Conservation (phyloP, 2,113 vertebrate genomes). For the Tragelaphus strepsiceros region DNA sequence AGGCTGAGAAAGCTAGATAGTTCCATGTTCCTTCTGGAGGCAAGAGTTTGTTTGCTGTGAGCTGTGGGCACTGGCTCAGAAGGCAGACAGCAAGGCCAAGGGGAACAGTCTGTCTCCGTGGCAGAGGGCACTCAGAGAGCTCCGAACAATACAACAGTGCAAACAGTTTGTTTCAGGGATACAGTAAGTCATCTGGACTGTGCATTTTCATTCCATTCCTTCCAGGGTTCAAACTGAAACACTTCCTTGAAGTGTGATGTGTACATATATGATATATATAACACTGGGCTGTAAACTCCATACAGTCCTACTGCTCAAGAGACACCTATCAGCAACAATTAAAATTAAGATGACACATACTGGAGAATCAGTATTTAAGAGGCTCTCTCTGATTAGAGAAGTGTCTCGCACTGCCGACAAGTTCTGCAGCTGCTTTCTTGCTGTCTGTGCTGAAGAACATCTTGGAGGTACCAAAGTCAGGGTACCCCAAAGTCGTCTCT, state of each 20-base stretch:
- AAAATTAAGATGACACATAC: not conserved
- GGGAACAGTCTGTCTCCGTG: not conserved
- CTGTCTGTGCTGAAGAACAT: constrained; percentile 36
- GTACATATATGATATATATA: not conserved
- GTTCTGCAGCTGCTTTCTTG: constrained; percentile 35
- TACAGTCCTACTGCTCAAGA: not conserved
- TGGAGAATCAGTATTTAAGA: not conserved
- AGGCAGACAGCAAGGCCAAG: constrained; percentile 34
- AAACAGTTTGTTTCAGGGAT: not conserved
- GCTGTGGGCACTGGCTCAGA: not conserved
- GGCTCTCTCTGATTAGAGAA: not conserved
- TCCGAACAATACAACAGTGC: not conserved
- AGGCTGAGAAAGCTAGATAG: not conserved
- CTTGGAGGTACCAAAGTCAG: constrained; percentile 63
- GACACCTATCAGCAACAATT: not conserved
- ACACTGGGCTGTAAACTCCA: not conserved
- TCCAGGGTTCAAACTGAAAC: not conserved
- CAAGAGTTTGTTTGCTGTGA: constrained; percentile 4
- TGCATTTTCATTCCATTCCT: constrained; percentile 26
- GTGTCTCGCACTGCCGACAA: not conserved
- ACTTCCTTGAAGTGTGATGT: not conserved
- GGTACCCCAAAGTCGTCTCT: constrained; percentile 44
- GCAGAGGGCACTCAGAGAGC: not conserved
- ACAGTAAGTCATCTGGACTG: not conserved
- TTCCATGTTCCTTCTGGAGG: not conserved